These are phyloP conservation scores for Malacosoma neustria DNA, from an alignment of 2,888 invertebrate species.

Conservation along the genomic window DNA sequence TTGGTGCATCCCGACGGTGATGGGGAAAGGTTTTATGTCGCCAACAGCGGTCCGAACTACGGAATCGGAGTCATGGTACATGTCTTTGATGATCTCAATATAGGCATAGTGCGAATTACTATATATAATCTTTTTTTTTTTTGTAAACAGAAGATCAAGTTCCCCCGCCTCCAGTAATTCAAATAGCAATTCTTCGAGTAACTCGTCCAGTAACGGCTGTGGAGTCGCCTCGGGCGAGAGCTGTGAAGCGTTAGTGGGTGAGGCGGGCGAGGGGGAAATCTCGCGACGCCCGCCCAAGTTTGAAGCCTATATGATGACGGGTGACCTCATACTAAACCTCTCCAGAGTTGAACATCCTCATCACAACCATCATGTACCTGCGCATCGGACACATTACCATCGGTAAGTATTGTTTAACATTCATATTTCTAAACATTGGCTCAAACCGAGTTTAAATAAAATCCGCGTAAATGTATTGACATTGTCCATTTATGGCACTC, in stretches of 20 bases:
- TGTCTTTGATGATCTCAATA: too few relatives aligned
- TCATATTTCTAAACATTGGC: too few relatives aligned
- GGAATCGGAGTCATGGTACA: too few relatives aligned
- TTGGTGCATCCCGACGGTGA: too few relatives aligned
- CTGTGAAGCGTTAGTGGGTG: constrained; percentile 52
- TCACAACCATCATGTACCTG: constrained; percentile 66
- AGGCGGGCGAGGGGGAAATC: constrained; percentile 50
- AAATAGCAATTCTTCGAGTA: constrained; percentile 55
- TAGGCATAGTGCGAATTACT: too few relatives aligned
- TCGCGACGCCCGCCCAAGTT: constrained; percentile 76
- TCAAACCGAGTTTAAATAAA: too few relatives aligned
- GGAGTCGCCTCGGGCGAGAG: constrained; percentile 73
- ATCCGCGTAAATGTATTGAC: too few relatives aligned
- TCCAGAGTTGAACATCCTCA: constrained; percentile 85
- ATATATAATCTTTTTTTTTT: not conserved
- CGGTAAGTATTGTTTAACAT: constrained; percentile 30
- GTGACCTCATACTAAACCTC: constrained; percentile 94
- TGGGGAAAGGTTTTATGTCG: too few relatives aligned
- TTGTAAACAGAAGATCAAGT: constrained; percentile 30
- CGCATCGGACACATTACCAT: constrained; percentile 62
- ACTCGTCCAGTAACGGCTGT: constrained; percentile 62
- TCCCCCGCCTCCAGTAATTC: constrained; percentile 64
- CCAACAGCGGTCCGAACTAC: too few relatives aligned
- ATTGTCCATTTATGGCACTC: too few relatives aligned
- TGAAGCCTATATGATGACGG: constrained; percentile 98